These are phyloP conservation scores for Poecile atricapillus DNA, from an alignment of 2,113 vertebrate species.

Conservation along the genomic window DNA sequence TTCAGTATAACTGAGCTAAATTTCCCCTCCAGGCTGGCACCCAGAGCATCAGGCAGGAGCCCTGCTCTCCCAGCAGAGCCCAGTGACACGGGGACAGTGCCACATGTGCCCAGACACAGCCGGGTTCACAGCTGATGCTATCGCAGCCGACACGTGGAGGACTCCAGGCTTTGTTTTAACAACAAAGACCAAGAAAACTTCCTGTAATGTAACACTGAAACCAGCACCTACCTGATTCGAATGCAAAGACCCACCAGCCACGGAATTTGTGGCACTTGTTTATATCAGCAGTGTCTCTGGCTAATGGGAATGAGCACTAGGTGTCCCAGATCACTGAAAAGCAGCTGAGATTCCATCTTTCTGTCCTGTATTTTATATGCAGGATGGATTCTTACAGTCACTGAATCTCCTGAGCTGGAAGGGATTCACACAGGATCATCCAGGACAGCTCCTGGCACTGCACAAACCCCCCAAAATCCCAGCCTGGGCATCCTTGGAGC, in stretches of 20 bases:
- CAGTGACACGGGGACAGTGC: background rate
- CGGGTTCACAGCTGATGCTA: background rate
- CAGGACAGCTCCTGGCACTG: background rate
- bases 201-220: background rate
- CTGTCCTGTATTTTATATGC: fast-evolving
- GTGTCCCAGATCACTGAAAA: background rate
- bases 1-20: background rate
- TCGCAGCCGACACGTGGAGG: background rate
- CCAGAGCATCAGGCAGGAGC: background rate
- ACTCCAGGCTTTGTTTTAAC: background rate
- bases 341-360: background rate
- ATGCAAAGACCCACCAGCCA: background rate
- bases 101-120: background rate
- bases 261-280: background rate
- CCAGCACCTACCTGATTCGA: fast-evolving
- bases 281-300: background rate
- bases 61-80: background rate
- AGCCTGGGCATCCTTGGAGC: background rate
- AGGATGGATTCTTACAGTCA: background rate
- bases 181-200: background rate
- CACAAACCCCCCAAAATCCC: background rate
- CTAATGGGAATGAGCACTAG: fast-evolving
- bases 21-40: background rate
- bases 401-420: background rate
- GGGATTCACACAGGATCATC: background rate